phyloP scores from a whole-genome alignment of 2,797 vertebrate species.

The Argya squamiceps region DNA sequence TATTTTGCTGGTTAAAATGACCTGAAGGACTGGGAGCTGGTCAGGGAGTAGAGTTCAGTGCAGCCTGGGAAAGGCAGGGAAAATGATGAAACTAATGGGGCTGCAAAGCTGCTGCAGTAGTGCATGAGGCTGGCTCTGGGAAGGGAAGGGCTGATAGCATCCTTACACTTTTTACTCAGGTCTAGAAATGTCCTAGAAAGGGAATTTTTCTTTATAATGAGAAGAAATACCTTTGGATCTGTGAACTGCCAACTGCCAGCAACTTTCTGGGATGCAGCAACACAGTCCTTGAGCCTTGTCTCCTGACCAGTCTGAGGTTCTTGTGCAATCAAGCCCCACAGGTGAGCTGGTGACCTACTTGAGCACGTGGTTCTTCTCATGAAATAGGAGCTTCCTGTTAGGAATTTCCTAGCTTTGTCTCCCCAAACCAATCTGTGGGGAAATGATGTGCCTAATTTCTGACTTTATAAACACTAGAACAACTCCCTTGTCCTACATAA shows the following conservation, averaged over 20 bases:
- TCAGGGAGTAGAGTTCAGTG: background rate
- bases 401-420: background rate
- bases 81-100: background rate
- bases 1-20: background rate
- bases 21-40: background rate
- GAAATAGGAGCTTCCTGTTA: background rate
- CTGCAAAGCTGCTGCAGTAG: background rate
- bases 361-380: background rate
- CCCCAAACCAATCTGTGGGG: background rate
- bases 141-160: background rate
- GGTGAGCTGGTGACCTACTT: background rate
- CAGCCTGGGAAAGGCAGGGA: background rate
- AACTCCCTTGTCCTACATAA: background rate
- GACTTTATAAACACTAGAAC: background rate
- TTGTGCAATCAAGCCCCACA: background rate
- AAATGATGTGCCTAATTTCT: background rate
- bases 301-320: background rate
- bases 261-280: background rate
- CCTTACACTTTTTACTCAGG: background rate
- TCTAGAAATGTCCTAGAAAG: background rate
- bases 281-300: background rate
- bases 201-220: background rate
- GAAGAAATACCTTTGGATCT: background rate
- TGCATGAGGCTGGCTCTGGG: background rate
- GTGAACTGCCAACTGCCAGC: background rate